Evolutionary conservation across 1,140 invertebrate genomes (phyloP).

Genomic region (Pseudoatta argentina): DNA sequence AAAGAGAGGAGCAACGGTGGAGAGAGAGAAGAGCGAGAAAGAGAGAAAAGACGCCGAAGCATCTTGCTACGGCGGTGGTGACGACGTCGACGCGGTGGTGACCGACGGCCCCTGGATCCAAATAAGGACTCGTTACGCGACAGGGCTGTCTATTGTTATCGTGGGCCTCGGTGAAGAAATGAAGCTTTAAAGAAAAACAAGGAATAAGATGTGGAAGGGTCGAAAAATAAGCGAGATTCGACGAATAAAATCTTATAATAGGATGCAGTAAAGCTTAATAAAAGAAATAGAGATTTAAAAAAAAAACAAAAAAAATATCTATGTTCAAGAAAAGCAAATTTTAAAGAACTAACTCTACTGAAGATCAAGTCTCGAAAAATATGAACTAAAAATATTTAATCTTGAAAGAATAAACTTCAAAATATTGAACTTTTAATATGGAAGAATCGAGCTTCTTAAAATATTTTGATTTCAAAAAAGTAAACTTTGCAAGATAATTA

Average conservation of each 20-base stretch:
- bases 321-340: neutral
- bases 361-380: neutral
- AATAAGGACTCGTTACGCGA: conserved; percentile 83
- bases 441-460: neutral
- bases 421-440: too few relatives aligned
- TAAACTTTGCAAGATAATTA: neutral
- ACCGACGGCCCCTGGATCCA: conserved; percentile 82
- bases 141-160: conserved; percentile 61
- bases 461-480: neutral
- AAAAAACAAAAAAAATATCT: neutral
- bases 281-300: neutral
- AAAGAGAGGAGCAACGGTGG: conserved; percentile 52
- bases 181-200: neutral
- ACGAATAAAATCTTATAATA: neutral
- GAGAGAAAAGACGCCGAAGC: conserved; percentile 62
- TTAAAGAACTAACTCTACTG: neutral
- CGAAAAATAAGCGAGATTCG: neutral
- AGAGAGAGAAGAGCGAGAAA: conserved; percentile 61
- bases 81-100: conserved; percentile 56
- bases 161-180: neutral
- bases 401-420: neutral
- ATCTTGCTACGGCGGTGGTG: conserved; percentile 64
- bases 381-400: neutral
- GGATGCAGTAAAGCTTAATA: neutral
- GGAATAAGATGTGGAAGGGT: neutral